Base-by-base conservation (phyloP, 2,797 vertebrate genomes). In the Linurgus olivaceus region DNA sequence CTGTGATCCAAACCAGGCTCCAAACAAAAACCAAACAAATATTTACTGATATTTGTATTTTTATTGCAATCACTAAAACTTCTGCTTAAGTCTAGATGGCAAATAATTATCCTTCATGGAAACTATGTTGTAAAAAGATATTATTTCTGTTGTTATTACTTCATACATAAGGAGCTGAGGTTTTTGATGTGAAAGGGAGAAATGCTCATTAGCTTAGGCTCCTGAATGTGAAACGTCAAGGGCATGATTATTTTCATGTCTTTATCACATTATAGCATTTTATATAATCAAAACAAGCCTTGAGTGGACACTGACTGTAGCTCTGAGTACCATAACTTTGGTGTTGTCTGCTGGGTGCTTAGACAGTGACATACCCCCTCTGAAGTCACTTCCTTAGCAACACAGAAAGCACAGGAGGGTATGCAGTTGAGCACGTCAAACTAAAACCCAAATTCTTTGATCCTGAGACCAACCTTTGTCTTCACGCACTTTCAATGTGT, bases 81-180 rank as follows among this genome's bases (percentile, higher is more conserved):
- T 88, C 48, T 67, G 26, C 20, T 63, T 16, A 25, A 51, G 20
- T 71, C 33, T 42, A 82, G 25, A 58, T 91, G 42, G 25, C 13
- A 85, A 88, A 57, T 38, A 65, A 37, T 79, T 93, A 54, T 57
- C 71, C 67, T 86, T 31, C 35, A 83, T 31, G 24, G 61, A 76
- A 82, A 52, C 3, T 7, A 8, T 35, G n/a, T 72, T 6, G 28
- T 89, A 37, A 74, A 23, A 63, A 65, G 13, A 40, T 68, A 26
- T 6, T 62, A 48, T 91, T 86, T 87, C 33, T 73, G 6, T 59
- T 76, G 25, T 63, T 95, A 24, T 9, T 58, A n/a, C n/a, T 85
- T 87, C 9, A 18, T 66, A 44, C 31, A 67, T 38, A 72, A 47
- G 17, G 29, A 73, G 24, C 45, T 70, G 45, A 85, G 26, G 19